Percentiles rank a stretch among this genome's conserved stretches.
phyloP scores from a whole-genome alignment of 2,113 vertebrate species.

The Limanda limanda region DNA sequence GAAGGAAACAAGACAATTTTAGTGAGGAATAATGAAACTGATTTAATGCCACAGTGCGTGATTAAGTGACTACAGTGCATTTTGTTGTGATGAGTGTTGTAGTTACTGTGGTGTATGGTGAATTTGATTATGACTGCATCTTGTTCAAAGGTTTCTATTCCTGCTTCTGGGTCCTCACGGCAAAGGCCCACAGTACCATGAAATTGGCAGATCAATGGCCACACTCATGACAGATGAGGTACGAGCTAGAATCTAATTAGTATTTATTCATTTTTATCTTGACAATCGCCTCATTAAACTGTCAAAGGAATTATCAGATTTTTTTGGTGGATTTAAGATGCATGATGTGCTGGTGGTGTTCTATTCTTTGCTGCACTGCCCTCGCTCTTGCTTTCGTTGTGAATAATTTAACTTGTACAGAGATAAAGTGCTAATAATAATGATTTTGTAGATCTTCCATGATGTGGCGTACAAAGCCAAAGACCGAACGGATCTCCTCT shows the following conservation, averaged over 20 bases:
- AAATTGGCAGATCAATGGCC: conserved; percentile 96
- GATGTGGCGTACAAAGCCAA: conserved; percentile 98
- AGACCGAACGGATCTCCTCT: conserved; percentile 93
- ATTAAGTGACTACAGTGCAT: background rate
- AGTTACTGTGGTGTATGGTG: background rate
- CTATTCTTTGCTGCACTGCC: background rate
- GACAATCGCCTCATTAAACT: no score
- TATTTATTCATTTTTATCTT: no score
- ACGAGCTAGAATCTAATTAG: conserved; percentile 37
- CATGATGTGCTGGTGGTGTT: no score
- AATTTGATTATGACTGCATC: conserved; percentile 7
- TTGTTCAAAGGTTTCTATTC: conserved; percentile 90
- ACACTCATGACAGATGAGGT: conserved; percentile 98
- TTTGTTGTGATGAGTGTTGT: no score
- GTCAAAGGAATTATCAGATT: background rate
- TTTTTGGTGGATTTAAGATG: no score
- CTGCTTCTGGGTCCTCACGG: conserved; percentile 92
- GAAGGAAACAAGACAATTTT: no score
- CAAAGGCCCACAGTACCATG: conserved; percentile 94
- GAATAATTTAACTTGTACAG: background rate
- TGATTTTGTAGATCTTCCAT: conserved; percentile 88
- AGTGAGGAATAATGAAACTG: no score
- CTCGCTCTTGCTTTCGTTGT: background rate
- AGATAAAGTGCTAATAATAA: background rate
- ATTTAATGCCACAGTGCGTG: no score